Percentiles rank a stretch among this genome's conserved stretches.
These are phyloP conservation scores for Oreochromis spilurus DNA, from an alignment of 2,113 vertebrate species.

Conservation along the genomic window DNA sequence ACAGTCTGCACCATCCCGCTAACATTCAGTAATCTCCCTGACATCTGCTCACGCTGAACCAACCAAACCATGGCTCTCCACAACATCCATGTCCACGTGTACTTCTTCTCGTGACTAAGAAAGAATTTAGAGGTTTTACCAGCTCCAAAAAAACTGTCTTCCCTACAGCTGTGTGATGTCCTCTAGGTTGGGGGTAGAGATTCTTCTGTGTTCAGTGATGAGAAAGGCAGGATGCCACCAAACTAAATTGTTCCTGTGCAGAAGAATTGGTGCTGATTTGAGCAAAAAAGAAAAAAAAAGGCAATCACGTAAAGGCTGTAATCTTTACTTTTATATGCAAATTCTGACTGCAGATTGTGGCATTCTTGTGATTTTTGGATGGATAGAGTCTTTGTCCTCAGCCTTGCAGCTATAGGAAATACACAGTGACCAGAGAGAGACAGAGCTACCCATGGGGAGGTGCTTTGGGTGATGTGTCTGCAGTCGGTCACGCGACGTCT, in stretches of 20 bases:
- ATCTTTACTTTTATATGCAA: constrained; percentile 8
- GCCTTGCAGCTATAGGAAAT: constrained; percentile 53
- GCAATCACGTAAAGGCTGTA: neutral
- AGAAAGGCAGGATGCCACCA: constrained; percentile 25
- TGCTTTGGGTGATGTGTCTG: constrained; percentile 24
- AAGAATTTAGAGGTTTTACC: constrained; percentile 73
- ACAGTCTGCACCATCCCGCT: constrained; percentile 48
- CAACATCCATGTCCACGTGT: constrained; percentile 40
- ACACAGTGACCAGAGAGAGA: constrained; percentile 15
- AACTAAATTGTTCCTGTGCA: neutral
- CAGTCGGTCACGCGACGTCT: neutral
- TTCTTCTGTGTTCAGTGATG: neutral
- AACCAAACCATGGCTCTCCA: constrained; percentile 22
- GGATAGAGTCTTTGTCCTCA: constrained; percentile 41
- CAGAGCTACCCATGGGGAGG: constrained; percentile 13
- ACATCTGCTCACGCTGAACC: constrained; percentile 27
- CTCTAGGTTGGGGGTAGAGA: constrained; percentile 16
- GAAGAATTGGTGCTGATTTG: constrained; percentile 1
- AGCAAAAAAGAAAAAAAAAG: neutral
- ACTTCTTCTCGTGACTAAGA: constrained; percentile 42
- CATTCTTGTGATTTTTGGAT: constrained; percentile 23
- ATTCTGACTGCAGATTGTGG: constrained; percentile 31
- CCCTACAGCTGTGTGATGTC: constrained; percentile 46
- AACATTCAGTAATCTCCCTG: constrained; percentile 14
- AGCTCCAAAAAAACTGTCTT: constrained; percentile 43